Evolutionary conservation across 2,888 invertebrate genomes (phyloP), one percentile per base, ranked within the genome.

Genomic region (Amblyteles armatorius): DNA sequence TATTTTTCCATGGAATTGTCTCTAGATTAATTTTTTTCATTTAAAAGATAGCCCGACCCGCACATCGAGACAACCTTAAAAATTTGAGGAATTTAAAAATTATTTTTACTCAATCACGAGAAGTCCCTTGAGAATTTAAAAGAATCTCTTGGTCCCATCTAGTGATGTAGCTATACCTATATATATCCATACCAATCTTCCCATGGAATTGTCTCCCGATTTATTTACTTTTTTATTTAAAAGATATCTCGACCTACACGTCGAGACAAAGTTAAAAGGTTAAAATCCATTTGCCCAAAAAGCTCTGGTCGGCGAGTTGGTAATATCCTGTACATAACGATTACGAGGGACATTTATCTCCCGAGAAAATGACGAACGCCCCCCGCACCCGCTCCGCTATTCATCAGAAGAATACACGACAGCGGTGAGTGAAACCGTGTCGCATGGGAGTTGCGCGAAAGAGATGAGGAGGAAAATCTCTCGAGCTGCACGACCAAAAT

Each of bases 281-380:
- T 7, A 6, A 33, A 63, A 63, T 16, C 29, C 29, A 33, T 63
- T 63, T 33, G 16, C n/a, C 29, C 29, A n/a, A 63, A 60, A 63
- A 33, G 63, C 6, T 33, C 26, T n/a, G 63, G n/a, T 29, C 1
- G 7, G 63, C 63, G 63, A n/a, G n/a, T 29, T 16, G 29, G 63
- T 33, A 16, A n/a, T 13, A 36, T 33, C 22, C 22, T 16, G 13
- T 13, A 26, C 52, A 40, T 11, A 29, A 33, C 63, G 33, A 63
- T 63, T 63, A 33, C 63, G 7, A 16, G 33, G 29, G 13, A 63
- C n/a, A 36, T 77, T 67, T 22, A 48, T 40, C 77, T n/a, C 26
- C 9, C 48, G 63, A 44, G 52, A n/a, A 22, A 69, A 69, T 48
- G 57, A 63, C 36, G 50, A 60, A 52, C 55, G 36, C 50, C 50